phyloP scores from a whole-genome alignment of 1,140 invertebrate genomes.

The Harpegnathos saltator region DNA sequence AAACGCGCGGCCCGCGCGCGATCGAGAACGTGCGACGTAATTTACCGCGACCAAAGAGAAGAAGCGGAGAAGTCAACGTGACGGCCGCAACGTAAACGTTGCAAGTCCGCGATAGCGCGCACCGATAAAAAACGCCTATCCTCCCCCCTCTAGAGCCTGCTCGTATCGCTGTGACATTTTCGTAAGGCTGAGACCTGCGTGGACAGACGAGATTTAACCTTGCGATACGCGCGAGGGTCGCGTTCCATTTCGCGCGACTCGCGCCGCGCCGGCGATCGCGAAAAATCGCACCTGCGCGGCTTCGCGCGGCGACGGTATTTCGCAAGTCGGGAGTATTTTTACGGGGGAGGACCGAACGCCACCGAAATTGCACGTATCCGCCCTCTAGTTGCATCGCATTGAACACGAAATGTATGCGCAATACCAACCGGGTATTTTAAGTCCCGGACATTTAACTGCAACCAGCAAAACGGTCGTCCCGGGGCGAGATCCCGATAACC shows the following conservation, averaged over 20 bases:
- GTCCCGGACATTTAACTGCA: not conserved
- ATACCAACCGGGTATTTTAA: slow-evolving; percentile 1
- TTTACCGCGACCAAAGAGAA: slow-evolving; percentile 41
- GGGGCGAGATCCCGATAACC: not conserved
- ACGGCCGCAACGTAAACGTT: slow-evolving; percentile 45
- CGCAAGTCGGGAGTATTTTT: no score
- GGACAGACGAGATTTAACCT: not conserved
- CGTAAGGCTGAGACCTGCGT: not conserved
- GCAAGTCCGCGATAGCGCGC: no score
- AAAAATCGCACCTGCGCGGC: no score
- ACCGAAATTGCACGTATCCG: no score
- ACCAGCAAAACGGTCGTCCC: not conserved
- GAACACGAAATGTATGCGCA: slow-evolving; percentile 6
- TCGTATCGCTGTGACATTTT: slow-evolving; percentile 7
- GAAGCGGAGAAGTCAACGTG: slow-evolving; percentile 36
- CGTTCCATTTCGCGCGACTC: no score
- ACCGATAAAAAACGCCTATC: slow-evolving; percentile 23
- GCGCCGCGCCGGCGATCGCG: no score
- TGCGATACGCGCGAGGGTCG: not conserved
- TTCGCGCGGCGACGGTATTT: no score
- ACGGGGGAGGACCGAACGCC: no score
- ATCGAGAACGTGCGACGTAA: slow-evolving; percentile 50
- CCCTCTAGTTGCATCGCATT: no score
- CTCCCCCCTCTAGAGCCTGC: slow-evolving; percentile 13
- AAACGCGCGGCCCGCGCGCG: slow-evolving; percentile 50